Percentiles rank a stretch among this genome's conserved stretches.
These are phyloP conservation scores for Sebastes variabilis DNA, from an alignment of 2,797 vertebrate species.

Conservation along the genomic window DNA sequence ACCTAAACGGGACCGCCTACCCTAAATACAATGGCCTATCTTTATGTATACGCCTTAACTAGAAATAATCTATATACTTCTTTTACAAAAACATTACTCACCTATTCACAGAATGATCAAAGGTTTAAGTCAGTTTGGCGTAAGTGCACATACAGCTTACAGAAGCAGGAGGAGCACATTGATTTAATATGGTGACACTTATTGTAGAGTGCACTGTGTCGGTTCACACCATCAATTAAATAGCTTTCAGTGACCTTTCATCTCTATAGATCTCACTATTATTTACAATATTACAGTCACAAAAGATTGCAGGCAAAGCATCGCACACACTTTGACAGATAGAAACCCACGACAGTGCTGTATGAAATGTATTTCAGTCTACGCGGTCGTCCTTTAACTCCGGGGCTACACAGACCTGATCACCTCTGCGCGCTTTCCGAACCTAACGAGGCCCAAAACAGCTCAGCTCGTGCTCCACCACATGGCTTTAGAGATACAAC, in stretches of 20 bases:
- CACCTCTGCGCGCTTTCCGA: constrained; percentile 7
- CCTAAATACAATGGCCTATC: constrained; percentile 44
- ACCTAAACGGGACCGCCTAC: constrained; percentile 38
- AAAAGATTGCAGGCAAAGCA: constrained; percentile 53
- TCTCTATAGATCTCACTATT: constrained; percentile 59
- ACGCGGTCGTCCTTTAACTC: constrained; percentile 27
- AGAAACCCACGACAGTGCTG: constrained; percentile 33
- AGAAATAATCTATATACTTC: constrained; percentile 45
- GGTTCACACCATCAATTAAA: constrained; percentile 34
- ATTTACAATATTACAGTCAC: constrained; percentile 61
- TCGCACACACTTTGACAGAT: constrained; percentile 54
- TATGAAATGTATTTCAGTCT: neutral
- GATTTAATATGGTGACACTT: constrained; percentile 53
- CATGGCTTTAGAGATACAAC: constrained; percentile 33
- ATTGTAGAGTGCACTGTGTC: constrained; percentile 42
- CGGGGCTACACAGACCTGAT: constrained; percentile 3
- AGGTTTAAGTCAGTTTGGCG: constrained; percentile 59
- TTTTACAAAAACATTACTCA: constrained; percentile 55
- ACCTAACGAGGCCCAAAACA: constrained; percentile 1
- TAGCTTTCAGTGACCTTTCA: constrained; percentile 46
- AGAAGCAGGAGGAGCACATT: constrained; percentile 53
- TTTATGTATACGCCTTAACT: constrained; percentile 50
- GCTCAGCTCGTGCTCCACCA: constrained; percentile 39
- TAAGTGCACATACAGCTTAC: constrained; percentile 65
- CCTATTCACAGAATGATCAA: constrained; percentile 56